Percentiles rank a stretch among this genome's conserved stretches.
phyloP scores from a whole-genome alignment of 2,797 vertebrate species.

The Enteromius paludinosus region DNA sequence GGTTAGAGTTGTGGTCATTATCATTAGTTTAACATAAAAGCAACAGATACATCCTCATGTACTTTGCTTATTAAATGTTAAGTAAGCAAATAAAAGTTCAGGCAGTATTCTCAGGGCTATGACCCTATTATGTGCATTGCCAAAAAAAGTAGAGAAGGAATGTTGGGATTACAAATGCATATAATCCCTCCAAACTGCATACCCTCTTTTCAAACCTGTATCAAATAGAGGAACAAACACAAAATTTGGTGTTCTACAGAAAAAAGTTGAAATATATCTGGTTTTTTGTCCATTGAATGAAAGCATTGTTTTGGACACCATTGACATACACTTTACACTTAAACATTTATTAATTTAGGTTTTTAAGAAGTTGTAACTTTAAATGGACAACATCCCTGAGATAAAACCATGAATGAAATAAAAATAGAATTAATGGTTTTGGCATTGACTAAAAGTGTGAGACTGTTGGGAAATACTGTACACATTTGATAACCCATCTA shows the following conservation, averaged over 20 bases:
- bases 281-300: neutral
- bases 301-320: neutral
- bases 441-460: neutral
- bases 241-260: neutral
- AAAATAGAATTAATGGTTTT: neutral
- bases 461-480: neutral
- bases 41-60: neutral
- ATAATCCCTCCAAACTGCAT: neutral
- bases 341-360: neutral
- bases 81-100: neutral
- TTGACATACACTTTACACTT: neutral
- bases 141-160: neutral
- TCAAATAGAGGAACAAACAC: neutral
- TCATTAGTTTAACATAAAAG: neutral
- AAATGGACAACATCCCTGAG: neutral
- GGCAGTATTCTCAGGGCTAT: neutral
- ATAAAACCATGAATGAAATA: constrained; percentile 30
- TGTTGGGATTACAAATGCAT: neutral
- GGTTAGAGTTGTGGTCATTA: neutral
- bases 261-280: neutral
- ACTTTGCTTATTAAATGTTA: neutral
- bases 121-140: neutral
- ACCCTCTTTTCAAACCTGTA: neutral
- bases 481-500: neutral
- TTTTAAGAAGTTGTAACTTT: neutral